These are phyloP conservation scores for Hoplostethus atlanticus DNA, from an alignment of 2,797 vertebrate species.

Conservation along the genomic window DNA sequence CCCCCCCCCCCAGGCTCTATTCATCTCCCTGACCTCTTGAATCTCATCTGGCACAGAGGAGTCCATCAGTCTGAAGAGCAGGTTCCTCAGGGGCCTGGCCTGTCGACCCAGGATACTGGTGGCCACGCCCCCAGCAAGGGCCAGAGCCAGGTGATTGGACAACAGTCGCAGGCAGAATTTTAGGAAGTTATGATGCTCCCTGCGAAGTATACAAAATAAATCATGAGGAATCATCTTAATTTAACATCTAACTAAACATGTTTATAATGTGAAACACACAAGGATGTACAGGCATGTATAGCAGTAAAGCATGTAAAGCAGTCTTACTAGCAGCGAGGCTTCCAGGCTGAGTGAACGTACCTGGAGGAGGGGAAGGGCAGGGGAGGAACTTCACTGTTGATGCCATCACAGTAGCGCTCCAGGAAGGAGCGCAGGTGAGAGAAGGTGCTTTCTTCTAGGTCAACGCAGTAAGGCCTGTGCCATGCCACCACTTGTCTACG, in stretches of 20 bases:
- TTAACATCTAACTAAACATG: neutral
- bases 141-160: conserved; percentile 88
- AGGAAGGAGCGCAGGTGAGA: conserved; percentile 86
- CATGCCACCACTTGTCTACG: conserved; percentile 88
- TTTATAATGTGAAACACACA: too few relatives aligned
- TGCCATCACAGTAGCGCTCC: conserved; percentile 87
- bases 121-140: conserved; percentile 86
- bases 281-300: neutral
- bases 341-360: conserved; percentile 49
- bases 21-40: conserved; percentile 79
- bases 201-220: conserved; percentile 46
- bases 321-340: neutral
- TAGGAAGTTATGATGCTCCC: conserved; percentile 89
- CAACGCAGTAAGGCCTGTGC: conserved; percentile 89
- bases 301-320: neutral
- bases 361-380: conserved; percentile 86
- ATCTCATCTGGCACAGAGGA: conserved; percentile 87
- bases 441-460: conserved; percentile 89
- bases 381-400: conserved; percentile 86
- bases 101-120: conserved; percentile 87
- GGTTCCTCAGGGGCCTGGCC: conserved; percentile 86
- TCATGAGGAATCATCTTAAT: neutral
- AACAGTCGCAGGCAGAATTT: conserved; percentile 88
- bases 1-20: neutral
- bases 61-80: conserved; percentile 89